Evolutionary conservation across 2,888 invertebrate genomes (phyloP).

Genomic region (Ormyrus pomaceus): DNA sequence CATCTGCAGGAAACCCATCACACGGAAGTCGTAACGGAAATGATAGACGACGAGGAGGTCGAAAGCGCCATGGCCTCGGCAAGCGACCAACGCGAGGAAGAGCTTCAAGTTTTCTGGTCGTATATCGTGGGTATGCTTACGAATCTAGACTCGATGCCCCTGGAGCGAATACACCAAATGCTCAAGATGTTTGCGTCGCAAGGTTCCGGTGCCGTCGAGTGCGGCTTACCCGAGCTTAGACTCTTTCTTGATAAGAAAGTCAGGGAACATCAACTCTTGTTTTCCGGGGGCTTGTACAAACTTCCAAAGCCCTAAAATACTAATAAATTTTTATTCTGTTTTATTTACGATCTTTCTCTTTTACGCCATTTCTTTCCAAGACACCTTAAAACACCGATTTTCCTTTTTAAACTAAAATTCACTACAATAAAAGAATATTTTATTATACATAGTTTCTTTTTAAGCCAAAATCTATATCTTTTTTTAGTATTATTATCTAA

Average conservation of each 20-base stretch:
- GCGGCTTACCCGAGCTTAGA: slow-evolving; percentile 90
- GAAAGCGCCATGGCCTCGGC: slow-evolving; percentile 97
- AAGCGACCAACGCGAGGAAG: slow-evolving; percentile 95
- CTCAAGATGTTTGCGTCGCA: slow-evolving; percentile 97
- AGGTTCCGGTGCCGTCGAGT: slow-evolving; percentile 91
- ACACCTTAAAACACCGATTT: too few species aligned
- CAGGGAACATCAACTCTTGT: slow-evolving; percentile 89
- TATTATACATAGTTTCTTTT: too few species aligned
- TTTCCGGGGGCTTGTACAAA: slow-evolving; percentile 91
- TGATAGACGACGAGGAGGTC: slow-evolving; percentile 91
- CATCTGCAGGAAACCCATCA: slow-evolving; percentile 81
- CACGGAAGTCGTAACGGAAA: slow-evolving; percentile 78
- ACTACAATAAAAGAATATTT: too few species aligned
- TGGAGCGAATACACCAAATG: slow-evolving; percentile 97
- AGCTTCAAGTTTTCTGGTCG: slow-evolving; percentile 96
- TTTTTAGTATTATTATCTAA: too few species aligned
- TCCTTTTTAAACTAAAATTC: too few species aligned
- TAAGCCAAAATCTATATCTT: too few species aligned
- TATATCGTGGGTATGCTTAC: slow-evolving; percentile 98
- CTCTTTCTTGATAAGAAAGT: slow-evolving; percentile 95
- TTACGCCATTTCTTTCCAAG: too few species aligned
- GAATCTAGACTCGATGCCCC: slow-evolving; percentile 92
- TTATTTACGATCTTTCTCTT: too few species aligned
- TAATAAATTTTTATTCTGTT: neutral
- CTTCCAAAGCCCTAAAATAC: slow-evolving; percentile 82